Evolutionary conservation across 2,797 vertebrate genomes (phyloP).

Genomic region (Cercopithecus diana): DNA sequence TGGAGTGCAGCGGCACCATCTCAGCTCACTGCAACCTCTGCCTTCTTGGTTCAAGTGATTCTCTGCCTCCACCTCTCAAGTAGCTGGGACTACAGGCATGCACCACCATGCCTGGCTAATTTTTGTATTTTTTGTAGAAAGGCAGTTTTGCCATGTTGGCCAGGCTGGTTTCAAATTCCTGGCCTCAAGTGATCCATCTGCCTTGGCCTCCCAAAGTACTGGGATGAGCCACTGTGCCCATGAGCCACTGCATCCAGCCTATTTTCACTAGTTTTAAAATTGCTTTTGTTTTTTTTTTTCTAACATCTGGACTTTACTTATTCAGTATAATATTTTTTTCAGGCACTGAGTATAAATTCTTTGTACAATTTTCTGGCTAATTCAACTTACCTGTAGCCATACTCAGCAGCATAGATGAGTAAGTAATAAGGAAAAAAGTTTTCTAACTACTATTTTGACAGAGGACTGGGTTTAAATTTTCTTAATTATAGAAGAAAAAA

Average conservation of each 20-base stretch:
- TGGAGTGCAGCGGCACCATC: not conserved
- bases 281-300: not conserved
- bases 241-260: not conserved
- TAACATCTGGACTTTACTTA: not conserved
- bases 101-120: not conserved
- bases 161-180: not conserved
- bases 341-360: not conserved
- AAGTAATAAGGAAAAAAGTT: not conserved
- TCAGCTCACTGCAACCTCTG: not conserved
- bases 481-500: not conserved
- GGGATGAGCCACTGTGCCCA: not conserved
- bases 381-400: not conserved
- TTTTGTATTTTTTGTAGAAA: not conserved
- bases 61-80: not conserved
- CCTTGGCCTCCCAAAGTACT: not conserved
- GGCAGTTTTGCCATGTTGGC: not conserved
- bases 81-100: not conserved
- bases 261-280: not conserved
- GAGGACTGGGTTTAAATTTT: not conserved
- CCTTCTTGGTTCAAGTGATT: not conserved
- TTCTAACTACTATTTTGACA: not conserved
- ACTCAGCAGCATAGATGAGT: not conserved
- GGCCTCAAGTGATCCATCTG: not conserved
- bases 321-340: not conserved
- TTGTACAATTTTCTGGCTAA: slow-evolving; percentile 2